phyloP scores from a whole-genome alignment of 2,113 vertebrate species.

The Cyprinodon tularosa region DNA sequence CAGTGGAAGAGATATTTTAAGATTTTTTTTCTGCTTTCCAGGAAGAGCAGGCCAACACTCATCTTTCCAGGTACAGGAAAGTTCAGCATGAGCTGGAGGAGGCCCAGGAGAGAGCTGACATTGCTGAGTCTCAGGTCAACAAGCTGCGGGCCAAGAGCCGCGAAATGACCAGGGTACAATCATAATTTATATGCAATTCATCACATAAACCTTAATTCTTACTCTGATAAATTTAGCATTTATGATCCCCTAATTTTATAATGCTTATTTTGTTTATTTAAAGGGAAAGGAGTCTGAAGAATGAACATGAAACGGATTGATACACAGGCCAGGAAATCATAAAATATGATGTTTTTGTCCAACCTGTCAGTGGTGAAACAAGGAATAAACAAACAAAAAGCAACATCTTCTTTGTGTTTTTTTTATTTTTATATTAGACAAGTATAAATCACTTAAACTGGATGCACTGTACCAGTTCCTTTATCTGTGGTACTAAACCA shows the following conservation, averaged over 20 bases:
- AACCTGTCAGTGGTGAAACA: slow-evolving; percentile 23
- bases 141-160: slow-evolving; percentile 74
- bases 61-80: slow-evolving; percentile 79
- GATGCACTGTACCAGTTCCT: not conserved
- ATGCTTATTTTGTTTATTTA: slow-evolving; percentile 39
- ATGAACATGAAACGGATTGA: slow-evolving; percentile 40
- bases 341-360: slow-evolving; percentile 70
- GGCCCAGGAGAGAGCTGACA: slow-evolving; percentile 83
- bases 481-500: not conserved
- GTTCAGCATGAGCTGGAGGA: slow-evolving; percentile 85
- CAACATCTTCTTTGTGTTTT: not conserved
- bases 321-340: slow-evolving; percentile 60
- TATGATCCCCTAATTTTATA: not conserved
- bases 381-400: slow-evolving; percentile 54
- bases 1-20: not conserved
- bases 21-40: slow-evolving; percentile 29
- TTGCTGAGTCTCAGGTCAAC: slow-evolving; percentile 84
- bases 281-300: slow-evolving; percentile 67
- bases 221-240: not conserved
- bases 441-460: not conserved
- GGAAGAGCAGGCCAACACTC: slow-evolving; percentile 73
- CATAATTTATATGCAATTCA: not conserved
- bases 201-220: not conserved
- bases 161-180: slow-evolving; percentile 54
- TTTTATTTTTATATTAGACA: not conserved